phyloP scores from a whole-genome alignment of 2,113 vertebrate genomes.

The Alexandromys fortis region DNA sequence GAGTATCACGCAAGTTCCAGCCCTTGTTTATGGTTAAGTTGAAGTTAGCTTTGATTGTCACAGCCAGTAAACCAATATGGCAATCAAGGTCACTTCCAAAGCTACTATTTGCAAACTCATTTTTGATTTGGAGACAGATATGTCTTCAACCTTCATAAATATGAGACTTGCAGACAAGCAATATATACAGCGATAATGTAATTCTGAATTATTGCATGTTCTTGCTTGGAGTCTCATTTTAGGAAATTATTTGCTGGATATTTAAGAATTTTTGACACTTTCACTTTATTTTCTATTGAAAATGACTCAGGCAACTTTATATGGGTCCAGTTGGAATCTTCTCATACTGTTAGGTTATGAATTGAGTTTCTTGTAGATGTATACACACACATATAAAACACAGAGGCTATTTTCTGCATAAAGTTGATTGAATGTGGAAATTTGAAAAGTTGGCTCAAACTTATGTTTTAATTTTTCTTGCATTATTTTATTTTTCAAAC shows the following conservation, averaged over 20 bases:
- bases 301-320: background rate
- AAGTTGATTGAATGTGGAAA: background rate
- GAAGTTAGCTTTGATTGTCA: background rate
- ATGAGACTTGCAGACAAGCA: background rate
- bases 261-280: background rate
- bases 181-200: background rate
- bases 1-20: background rate
- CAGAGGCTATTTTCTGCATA: background rate
- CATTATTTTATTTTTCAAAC: background rate
- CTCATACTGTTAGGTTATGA: background rate
- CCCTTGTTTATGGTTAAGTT: background rate
- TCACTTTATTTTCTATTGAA: background rate
- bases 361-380: background rate
- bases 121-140: background rate
- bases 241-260: background rate
- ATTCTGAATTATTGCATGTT: background rate
- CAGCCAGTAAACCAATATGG: accelerated
- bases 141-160: slow-evolving; percentile 11
- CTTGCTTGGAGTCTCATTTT: background rate
- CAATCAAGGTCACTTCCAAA: background rate
- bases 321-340: background rate
- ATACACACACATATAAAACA: background rate
- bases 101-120: background rate
- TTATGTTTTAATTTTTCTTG: background rate
- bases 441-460: background rate